Percentiles rank a stretch among this genome's conserved stretches.
Evolutionary conservation across 2,113 vertebrate species (phyloP).

Genomic region (Burhinus bistriatus): DNA sequence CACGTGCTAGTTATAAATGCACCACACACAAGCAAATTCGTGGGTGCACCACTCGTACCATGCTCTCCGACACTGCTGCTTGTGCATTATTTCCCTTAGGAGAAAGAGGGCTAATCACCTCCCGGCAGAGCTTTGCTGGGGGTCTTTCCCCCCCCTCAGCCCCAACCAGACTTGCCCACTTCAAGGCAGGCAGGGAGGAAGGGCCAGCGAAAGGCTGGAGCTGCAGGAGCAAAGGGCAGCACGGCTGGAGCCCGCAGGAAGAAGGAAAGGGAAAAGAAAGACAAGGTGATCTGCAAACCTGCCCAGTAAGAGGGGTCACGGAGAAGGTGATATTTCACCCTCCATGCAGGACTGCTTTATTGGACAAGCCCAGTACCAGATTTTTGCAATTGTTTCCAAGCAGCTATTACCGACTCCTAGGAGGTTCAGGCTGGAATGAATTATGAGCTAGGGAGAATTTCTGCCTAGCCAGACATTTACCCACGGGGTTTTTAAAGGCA

Average conservation of each 20-base stretch:
- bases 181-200: neutral
- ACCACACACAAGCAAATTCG: neutral
- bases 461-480: constrained; percentile 21
- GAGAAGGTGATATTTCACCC: neutral
- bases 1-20: neutral
- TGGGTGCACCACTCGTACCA: neutral
- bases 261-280: neutral
- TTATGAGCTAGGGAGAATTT: neutral
- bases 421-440: neutral
- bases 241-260: neutral
- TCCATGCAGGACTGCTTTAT: neutral
- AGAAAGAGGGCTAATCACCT: neutral
- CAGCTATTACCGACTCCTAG: neutral
- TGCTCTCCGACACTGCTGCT: neutral
- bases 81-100: neutral
- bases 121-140: neutral
- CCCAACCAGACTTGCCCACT: neutral
- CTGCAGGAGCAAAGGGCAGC: neutral
- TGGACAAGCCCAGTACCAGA: neutral
- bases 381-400: neutral
- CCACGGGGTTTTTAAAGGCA: constrained; percentile 8
- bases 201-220: neutral
- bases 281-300: neutral
- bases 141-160: neutral
- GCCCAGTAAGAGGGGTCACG: rapidly evolving